Evolutionary conservation across 2,797 vertebrate species (phyloP).

Genomic region (Malacoctenus gilli): DNA sequence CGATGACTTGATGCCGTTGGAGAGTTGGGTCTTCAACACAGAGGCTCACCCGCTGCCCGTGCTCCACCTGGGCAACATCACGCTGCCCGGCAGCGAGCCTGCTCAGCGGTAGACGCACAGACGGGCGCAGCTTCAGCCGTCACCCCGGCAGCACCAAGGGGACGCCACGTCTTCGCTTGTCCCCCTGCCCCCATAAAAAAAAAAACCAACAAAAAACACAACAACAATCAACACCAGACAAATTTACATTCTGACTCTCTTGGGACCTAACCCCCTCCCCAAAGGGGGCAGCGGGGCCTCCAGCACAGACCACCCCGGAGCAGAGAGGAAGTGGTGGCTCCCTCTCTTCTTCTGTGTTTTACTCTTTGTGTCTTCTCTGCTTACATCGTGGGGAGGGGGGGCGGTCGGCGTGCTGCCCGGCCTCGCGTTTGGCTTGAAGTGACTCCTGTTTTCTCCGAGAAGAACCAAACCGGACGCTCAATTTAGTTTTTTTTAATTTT

Average conservation of each 20-base stretch:
- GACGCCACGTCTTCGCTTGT: slow-evolving; percentile 27
- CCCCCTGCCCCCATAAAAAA: slow-evolving; percentile 10
- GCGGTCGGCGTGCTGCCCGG: too few species aligned
- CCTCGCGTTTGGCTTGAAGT: too few species aligned
- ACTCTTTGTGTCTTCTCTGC: too few species aligned
- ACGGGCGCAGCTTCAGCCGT: neutral
- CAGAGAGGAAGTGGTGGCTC: slow-evolving; percentile 31
- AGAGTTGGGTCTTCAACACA: slow-evolving; percentile 98
- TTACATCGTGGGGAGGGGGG: too few species aligned
- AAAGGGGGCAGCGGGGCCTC: too few species aligned
- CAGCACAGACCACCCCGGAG: too few species aligned
- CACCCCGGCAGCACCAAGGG: slow-evolving; percentile 42
- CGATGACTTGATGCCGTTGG: slow-evolving; percentile 94
- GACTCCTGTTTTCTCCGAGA: too few species aligned
- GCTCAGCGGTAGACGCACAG: slow-evolving; percentile 83
- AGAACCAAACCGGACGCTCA: slow-evolving; percentile 37
- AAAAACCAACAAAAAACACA: neutral
- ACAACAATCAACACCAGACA: slow-evolving; percentile 56
- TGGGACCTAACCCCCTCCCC: too few species aligned
- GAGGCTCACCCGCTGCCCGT: slow-evolving; percentile 97
- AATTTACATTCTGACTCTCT: slow-evolving; percentile 50
- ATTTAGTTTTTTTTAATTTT: slow-evolving; percentile 36
- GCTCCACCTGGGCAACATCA: slow-evolving; percentile 93
- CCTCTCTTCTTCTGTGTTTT: slow-evolving; percentile 41
- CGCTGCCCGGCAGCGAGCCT: slow-evolving; percentile 89